Base-by-base conservation (phyloP, 2,888 invertebrate species). In the Eledona agricola region DNA sequence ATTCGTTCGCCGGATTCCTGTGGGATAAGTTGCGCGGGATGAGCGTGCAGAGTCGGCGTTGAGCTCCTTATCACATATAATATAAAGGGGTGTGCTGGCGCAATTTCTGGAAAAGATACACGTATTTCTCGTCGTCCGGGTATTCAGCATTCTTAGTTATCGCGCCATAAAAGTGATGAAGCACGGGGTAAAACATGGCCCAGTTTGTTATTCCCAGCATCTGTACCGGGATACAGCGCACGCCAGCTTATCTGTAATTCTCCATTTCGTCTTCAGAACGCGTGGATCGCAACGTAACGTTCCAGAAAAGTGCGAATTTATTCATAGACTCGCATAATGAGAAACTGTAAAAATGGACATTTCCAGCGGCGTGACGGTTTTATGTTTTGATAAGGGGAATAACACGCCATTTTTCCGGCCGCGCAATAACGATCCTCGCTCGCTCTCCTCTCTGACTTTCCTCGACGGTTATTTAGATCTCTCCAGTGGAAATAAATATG, bases 261-360 rank as follows among this genome's bases (percentile, higher is more conserved):
- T 69, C 72, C 69, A 67, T 67, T 69, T 66, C 68, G 63, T 66
- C 64, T 63, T 66, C 59, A 56, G 55, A 52, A 55, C 61, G 65
- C 62, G 66, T 64, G 63, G 59, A 65, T 59, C 63, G 66, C 66
- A 34, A 68, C 70, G 69, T 72, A 71, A 72, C 74, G 73, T 72
- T 70, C 69, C 68, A 67, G 68, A 65, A 73, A 77, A 78, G 78
- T 78, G 78, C 77, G 77, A 78, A 78, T 78, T 78, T 78, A 78
- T 78, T 78, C 78, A 78, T 78, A 78, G 78, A 77, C 72, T 75
- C 72, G 75, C 76, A 77, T 79, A 78, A 79, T 78, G 78, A 78
- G 78, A 78, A 78, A 78, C 78, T 76, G 78, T 78, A 78, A 78
- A 79, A 79, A 79, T 79, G 77, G 76, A 76, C 78, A 77, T 78